Percentiles rank a stretch among this genome's conserved stretches.
phyloP scores from a whole-genome alignment of 2,888 invertebrate genomes.

The Labia minor region DNA sequence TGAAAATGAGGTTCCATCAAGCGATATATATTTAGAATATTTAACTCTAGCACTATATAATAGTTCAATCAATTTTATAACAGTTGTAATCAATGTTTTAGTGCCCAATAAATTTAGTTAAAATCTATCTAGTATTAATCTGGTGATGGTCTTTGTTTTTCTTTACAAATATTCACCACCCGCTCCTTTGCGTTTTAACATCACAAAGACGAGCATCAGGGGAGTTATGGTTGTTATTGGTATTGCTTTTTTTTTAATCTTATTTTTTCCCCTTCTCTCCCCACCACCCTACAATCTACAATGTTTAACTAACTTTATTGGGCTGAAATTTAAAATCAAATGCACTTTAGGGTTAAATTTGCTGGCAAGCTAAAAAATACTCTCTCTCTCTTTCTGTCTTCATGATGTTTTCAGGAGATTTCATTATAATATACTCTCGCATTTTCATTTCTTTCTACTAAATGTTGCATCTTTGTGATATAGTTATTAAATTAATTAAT shows the following conservation, averaged over 20 bases:
- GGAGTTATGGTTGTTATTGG: neutral
- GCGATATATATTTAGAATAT: neutral
- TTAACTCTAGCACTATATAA: neutral
- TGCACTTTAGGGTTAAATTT: neutral
- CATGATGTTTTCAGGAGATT: conserved; percentile 17
- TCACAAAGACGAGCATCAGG: neutral
- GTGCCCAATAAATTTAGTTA: conserved; percentile 49
- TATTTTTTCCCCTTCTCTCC: neutral
- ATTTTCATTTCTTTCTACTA: conserved; percentile 22
- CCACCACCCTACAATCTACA: too few species aligned
- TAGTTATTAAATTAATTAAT: too few species aligned
- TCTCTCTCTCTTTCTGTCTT: too few species aligned
- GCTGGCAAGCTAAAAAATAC: neutral
- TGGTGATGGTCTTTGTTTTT: conserved; percentile 31
- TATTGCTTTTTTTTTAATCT: neutral
- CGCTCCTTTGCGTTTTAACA: conserved; percentile 22
- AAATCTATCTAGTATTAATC: conserved; percentile 24
- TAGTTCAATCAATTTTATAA: neutral
- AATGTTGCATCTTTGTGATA: conserved; percentile 26
- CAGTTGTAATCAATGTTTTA: conserved; percentile 26
- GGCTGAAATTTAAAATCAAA: conserved; percentile 24
- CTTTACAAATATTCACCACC: conserved; percentile 32
- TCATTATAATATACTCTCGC: conserved; percentile 17
- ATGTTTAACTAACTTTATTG: conserved; percentile 31
- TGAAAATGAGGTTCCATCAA: neutral